phyloP scores from a whole-genome alignment of 2,888 invertebrate species.

The Mimas tiliae region DNA sequence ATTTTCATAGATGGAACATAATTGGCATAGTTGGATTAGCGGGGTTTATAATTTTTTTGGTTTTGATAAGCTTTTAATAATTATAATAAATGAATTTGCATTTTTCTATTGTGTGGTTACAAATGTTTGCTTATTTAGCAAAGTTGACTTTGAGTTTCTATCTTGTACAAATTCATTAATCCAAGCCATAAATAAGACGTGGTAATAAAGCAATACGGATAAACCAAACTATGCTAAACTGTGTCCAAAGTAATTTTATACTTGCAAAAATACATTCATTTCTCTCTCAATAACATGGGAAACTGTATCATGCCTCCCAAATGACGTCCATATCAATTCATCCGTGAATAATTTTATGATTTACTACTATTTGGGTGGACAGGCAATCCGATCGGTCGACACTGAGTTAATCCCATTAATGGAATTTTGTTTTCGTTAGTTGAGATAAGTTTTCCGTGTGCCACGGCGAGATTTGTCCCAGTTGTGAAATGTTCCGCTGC shows the following conservation, averaged over 20 bases:
- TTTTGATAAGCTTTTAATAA: not conserved
- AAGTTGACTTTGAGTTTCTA: not conserved
- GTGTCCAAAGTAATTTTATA: conserved; percentile 48
- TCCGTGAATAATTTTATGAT: conserved; percentile 23
- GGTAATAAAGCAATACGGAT: not conserved
- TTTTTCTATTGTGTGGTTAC: not conserved
- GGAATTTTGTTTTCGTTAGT: conserved; percentile 56
- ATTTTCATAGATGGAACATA: not conserved
- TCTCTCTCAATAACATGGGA: conserved; percentile 34
- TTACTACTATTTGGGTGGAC: conserved; percentile 31
- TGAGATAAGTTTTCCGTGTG: conserved; percentile 45
- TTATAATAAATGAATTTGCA: not conserved
- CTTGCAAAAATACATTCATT: conserved; percentile 40
- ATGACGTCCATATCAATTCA: conserved; percentile 26
- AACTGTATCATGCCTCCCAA: conserved; percentile 31
- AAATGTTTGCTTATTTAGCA: not conserved
- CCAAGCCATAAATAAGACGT: not conserved
- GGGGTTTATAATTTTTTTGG: not conserved
- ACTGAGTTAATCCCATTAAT: conserved; percentile 52
- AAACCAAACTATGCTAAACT: conserved; percentile 33
- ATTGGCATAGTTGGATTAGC: not conserved
- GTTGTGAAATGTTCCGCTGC: conserved; percentile 52
- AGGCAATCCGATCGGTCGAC: conserved; percentile 35
- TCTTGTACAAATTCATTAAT: not conserved
- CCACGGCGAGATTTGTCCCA: conserved; percentile 59